Evolutionary conservation across 2,888 invertebrate genomes (phyloP).

Genomic region (Drosophila gaucha): DNA sequence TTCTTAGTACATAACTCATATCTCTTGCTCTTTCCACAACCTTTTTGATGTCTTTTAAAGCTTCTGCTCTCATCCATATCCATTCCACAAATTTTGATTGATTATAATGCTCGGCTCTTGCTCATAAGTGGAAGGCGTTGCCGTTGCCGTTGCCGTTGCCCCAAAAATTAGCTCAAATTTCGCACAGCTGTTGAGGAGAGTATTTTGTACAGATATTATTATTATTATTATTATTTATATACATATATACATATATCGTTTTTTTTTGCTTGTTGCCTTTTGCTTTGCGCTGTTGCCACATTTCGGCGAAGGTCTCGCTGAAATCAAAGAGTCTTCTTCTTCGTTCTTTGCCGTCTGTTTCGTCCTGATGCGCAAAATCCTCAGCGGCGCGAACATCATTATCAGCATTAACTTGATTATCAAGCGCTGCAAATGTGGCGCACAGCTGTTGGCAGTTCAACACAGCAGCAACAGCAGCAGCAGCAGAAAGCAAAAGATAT

Average conservation of each 20-base stretch:
- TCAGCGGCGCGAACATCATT: conserved; percentile 19
- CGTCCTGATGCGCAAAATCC: conserved; percentile 16
- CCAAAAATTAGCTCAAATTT: conserved; percentile 49
- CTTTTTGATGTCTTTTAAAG: background rate
- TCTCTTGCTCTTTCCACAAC: background rate
- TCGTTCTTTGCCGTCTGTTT: conserved; percentile 1
- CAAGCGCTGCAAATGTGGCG: conserved; percentile 52
- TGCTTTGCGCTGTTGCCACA: conserved; percentile 3
- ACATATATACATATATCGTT: background rate
- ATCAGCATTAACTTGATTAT: conserved; percentile 14
- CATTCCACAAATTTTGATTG: conserved; percentile 35
- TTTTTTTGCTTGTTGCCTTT: background rate
- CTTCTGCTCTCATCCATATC: background rate
- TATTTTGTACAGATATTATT: conserved; percentile 8
- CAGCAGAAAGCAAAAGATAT: conserved; percentile 4
- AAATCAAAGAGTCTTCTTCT: conserved; percentile 25
- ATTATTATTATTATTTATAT: conserved; percentile 4
- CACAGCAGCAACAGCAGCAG: conserved; percentile 6
- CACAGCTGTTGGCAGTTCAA: conserved; percentile 69
- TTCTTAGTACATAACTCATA: background rate
- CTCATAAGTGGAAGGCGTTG: conserved; percentile 5
- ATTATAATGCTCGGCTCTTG: conserved; percentile 29
- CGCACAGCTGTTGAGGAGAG: conserved; percentile 50
- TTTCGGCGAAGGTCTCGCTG: conserved; percentile 1
- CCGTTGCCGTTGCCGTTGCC: conserved; percentile 3